Base-by-base conservation (phyloP, 2,888 invertebrate species). In the Aphrophora alni region DNA sequence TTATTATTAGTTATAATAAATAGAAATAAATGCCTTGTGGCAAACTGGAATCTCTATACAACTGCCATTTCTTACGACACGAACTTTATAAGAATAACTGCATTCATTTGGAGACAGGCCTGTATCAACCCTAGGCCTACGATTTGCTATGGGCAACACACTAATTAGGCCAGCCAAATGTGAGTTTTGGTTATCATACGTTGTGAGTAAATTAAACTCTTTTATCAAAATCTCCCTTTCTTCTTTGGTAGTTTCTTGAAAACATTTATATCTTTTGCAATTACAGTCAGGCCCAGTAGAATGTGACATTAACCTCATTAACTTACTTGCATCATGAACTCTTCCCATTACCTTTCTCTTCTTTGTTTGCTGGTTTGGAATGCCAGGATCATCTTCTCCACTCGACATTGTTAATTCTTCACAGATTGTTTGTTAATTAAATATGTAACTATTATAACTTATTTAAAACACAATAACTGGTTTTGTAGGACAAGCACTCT, bases 201-300 rank as follows among this genome's bases (percentile, higher is more conserved):
- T 28, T 73, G 25, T 73, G 27, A 73, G 26, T 73, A 28, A 27
- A 71, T 78, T 78, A 71, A 77, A 77, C 38, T 77, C 27, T 77
- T 33, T 51, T 21, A 59, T 26, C 12, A 59, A 26, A 69, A 8
- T 10, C 8, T 59, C 28, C 51, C 74, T 74, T 38, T 74, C 74
- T 38, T 17, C 38, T 25, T 5, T 12, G 28, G 38, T 17, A 21
- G 38, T 24, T 14, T 72, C 17, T 71, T 78, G 70, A 38, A 78
- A 71, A 25, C 72, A 78, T 38, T 78, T 68, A 78, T 38, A 78
- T 17, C 78, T 27, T 78, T 70, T 71, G 38, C 78, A 78, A n/a
- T n/a, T n/a, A 25, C 78, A 78, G 72, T 78, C 71, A 8, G 51
- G 59, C 38, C 78, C 78, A 21, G 71, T 78, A 71, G 27, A n/a